Evolutionary conservation across 2,888 invertebrate species (phyloP), one percentile per base, ranked within the genome.

Genomic region (Miltochrista miniata): DNA sequence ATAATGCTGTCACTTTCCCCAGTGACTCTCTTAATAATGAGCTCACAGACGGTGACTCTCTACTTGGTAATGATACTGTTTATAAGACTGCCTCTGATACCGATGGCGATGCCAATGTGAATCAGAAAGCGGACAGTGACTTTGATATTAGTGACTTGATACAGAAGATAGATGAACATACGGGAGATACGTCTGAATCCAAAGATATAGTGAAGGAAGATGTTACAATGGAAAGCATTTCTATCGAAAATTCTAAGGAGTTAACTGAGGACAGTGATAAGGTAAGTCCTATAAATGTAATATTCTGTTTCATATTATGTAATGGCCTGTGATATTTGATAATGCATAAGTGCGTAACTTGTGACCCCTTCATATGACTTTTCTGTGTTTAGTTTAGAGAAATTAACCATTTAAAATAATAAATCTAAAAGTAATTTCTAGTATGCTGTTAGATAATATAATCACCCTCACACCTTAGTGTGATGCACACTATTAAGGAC

Each of bases 1-100:
- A 90, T 59, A 90, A 90, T 48, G 90, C 90, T 10, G 87, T 89
- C 18, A 88, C 81, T 18, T 91, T 88, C 59, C 84, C 85, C 35
- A 88, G 83, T 54, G 89, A 87, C 52, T 84, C 88, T 48, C 61
- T 88, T 57, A 84, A 81, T 62, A 85, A 85, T 64, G 82, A 81
- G 51, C 78, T 87, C 51, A 83, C 84, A 31, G 90, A 89, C 56
- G 86, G 85, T 38, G 88, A 90, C 70, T 90, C 89, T 34, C 78
- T 81, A 47, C 76, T 84, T 45, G 85, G 85, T 67, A 48, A 48
- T 12, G 85, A 85, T 59, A 61, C 76, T 29, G 74, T 67, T 1
- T 80, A 68, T 59, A 85, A 81, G 71, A 71, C 72, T 24, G 61
- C 71, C 40, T 83, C 83, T 51, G 86, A 88, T 56, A 80, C 74